Conservation (phyloP, 2,888 invertebrate species). For the Eledone cirrhosa region DNA sequence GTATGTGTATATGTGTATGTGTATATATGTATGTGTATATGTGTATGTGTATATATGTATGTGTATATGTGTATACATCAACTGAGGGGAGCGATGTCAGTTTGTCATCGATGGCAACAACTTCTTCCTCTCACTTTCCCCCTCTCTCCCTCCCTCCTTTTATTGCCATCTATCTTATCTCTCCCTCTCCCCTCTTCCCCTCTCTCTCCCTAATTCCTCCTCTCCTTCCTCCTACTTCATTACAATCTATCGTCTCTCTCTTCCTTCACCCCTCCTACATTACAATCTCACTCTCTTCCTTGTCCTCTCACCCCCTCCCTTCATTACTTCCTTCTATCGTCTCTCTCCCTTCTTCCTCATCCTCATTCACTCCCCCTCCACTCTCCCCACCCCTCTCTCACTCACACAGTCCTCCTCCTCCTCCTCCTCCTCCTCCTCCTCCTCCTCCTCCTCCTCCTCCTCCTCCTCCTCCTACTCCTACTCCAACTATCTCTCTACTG, state of each 20-base stretch:
- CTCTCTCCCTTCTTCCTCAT: not conserved
- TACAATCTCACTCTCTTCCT: not conserved
- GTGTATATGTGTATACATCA: not conserved
- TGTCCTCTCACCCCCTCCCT: not conserved
- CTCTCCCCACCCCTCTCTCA: not conserved
- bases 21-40: conserved; percentile 6
- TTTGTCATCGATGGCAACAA: not conserved
- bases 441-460: not conserved
- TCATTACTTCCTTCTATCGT: not conserved
- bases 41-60: conserved; percentile 6
- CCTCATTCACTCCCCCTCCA: not conserved
- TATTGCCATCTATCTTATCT: not conserved
- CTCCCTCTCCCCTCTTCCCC: not conserved
- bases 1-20: not conserved
- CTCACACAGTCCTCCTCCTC: not conserved
- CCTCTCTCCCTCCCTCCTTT: not conserved
- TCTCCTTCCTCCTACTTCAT: not conserved
- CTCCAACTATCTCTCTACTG: not conserved
- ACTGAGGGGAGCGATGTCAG: not conserved
- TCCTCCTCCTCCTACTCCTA: not conserved
- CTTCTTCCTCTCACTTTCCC: not conserved
- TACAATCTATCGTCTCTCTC: not conserved
- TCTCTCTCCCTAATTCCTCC: not conserved
- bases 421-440: not conserved
- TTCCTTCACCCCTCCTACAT: not conserved